These are phyloP conservation scores for Acanthiza pusilla DNA, from an alignment of 2,797 vertebrate genomes.

Conservation along the genomic window DNA sequence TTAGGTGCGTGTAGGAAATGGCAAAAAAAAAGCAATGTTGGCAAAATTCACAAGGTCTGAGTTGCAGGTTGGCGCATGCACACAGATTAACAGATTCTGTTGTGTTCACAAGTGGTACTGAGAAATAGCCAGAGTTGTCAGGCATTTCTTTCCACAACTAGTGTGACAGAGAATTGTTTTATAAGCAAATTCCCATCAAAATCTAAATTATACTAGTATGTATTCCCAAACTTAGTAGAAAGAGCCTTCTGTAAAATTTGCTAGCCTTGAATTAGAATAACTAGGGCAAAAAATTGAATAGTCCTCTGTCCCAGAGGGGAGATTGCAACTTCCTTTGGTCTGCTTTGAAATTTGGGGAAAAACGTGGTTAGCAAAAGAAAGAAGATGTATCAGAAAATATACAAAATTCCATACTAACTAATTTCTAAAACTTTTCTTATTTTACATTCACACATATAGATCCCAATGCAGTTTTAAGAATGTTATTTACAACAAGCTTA, in stretches of 20 bases:
- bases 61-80: neutral
- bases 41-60: neutral
- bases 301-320: neutral
- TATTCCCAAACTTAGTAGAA: neutral
- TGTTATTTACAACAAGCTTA: neutral
- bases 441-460: neutral
- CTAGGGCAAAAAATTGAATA: neutral
- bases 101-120: neutral
- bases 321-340: neutral
- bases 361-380: neutral
- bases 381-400: neutral
- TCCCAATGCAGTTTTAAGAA: neutral
- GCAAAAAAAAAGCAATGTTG: neutral
- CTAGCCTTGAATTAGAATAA: neutral
- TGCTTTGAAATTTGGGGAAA: neutral
- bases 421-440: neutral
- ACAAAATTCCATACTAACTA: neutral
- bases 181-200: slow-evolving; percentile 17
- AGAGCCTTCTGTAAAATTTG: neutral
- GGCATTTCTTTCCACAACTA: slow-evolving; percentile 31
- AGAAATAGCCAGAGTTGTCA: neutral
- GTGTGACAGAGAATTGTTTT: neutral
- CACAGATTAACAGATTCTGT: neutral
- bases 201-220: neutral
- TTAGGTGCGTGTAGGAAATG: neutral